Evolutionary conservation across 2,888 invertebrate species (phyloP).

Genomic region (Acrobasis suavella): DNA sequence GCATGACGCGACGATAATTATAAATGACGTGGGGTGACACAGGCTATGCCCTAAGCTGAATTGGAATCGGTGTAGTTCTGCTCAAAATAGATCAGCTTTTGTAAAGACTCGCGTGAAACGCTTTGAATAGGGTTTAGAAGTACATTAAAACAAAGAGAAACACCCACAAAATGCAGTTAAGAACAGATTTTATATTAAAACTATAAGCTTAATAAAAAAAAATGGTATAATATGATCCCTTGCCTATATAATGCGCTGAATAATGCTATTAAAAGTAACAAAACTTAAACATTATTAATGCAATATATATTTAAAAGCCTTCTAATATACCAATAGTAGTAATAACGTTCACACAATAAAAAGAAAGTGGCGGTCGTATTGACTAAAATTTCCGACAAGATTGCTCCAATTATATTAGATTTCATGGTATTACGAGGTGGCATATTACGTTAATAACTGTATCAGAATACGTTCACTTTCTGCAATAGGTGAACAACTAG

Average conservation of each 20-base stretch:
- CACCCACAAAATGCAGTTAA: neutral
- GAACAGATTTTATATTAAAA: too few species aligned
- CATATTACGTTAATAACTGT: conserved; percentile 14
- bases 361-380: conserved; percentile 8
- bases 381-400: conserved; percentile 7
- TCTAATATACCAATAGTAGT: neutral
- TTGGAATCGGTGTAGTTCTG: conserved; percentile 19
- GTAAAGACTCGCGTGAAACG: neutral
- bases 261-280: too few species aligned
- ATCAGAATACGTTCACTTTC: conserved; percentile 21
- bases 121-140: neutral
- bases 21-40: conserved; percentile 43
- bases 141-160: neutral
- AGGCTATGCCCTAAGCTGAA: conserved; percentile 17
- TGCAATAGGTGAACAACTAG: conserved; percentile 13
- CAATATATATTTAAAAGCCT: neutral
- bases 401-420: conserved; percentile 11
- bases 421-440: conserved; percentile 15
- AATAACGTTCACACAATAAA: conserved; percentile 1
- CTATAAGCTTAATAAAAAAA: too few species aligned
- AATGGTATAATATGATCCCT: neutral
- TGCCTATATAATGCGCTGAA: too few species aligned
- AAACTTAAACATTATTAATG: neutral
- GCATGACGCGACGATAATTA: conserved; percentile 52
- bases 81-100: neutral